These are phyloP conservation scores for Pemphigus obesinymphae DNA, from an alignment of 1,140 invertebrate species.

Conservation along the genomic window DNA sequence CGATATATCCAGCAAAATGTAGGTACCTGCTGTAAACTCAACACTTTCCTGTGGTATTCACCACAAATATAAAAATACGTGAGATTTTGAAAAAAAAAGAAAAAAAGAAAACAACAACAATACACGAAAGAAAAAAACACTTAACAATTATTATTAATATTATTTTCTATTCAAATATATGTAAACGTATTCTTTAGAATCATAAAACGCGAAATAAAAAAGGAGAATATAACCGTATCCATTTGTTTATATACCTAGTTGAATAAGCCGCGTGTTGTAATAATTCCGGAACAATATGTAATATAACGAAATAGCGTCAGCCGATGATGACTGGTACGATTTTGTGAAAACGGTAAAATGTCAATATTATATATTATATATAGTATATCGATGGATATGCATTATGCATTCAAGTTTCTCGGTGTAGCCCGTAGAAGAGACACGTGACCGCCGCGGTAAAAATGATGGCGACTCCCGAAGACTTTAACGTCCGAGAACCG, in stretches of 20 bases:
- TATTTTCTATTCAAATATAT: not conserved
- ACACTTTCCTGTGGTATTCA: too few relatives aligned
- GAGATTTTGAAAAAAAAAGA: too few relatives aligned
- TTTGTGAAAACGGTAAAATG: not conserved
- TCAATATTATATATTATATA: too few relatives aligned
- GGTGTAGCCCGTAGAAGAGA: not conserved
- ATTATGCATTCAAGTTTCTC: not conserved
- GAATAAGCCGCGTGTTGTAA: not conserved
- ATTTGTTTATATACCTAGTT: too few relatives aligned
- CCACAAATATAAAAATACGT: too few relatives aligned
- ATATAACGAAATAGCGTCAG: not conserved
- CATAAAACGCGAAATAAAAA: not conserved
- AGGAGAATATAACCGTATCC: not conserved
- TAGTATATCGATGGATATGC: not conserved
- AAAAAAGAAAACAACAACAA: too few relatives aligned
- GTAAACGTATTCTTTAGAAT: not conserved
- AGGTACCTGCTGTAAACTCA: too few relatives aligned
- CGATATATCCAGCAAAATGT: too few relatives aligned
- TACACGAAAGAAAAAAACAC: not conserved
- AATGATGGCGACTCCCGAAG: not conserved
- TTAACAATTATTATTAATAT: not conserved
- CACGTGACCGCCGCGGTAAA: not conserved
- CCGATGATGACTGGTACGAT: too few relatives aligned
- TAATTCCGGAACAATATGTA: not conserved
- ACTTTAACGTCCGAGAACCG: constrained; percentile 3